These are phyloP conservation scores for Aphidius ervi DNA, from an alignment of 1,140 invertebrate species.

Conservation along the genomic window DNA sequence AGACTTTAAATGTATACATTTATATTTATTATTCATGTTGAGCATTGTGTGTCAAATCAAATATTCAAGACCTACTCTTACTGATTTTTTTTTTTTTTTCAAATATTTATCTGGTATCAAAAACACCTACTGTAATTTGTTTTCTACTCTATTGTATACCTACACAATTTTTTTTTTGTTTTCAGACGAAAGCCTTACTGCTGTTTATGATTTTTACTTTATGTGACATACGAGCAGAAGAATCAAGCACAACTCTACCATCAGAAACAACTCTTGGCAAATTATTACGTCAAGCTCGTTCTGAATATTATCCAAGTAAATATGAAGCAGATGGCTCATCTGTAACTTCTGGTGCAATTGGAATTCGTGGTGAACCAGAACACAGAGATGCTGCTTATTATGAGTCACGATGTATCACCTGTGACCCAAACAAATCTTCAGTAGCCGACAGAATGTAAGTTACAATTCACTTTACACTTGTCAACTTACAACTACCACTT, in stretches of 20 bases:
- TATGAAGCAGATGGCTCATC: conserved; percentile 36
- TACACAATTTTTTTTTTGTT: neutral
- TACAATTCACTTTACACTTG: conserved; percentile 3
- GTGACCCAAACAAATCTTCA: conserved; percentile 37
- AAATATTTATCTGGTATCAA: too few relatives aligned
- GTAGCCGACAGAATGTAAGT: conserved; percentile 35
- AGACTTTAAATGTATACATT: too few relatives aligned
- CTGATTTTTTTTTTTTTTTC: too few relatives aligned
- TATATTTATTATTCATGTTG: too few relatives aligned
- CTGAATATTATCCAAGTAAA: conserved; percentile 36
- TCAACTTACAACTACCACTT: neutral
- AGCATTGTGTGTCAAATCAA: too few relatives aligned
- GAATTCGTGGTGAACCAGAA: conserved; percentile 35
- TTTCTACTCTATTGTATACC: too few relatives aligned
- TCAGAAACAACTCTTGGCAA: conserved; percentile 33
- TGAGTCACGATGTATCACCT: conserved; percentile 45
- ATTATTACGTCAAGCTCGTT: conserved; percentile 42
- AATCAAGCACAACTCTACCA: conserved; percentile 25
- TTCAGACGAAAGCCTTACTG: conserved; percentile 13
- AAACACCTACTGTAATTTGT: too few relatives aligned
- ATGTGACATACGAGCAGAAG: conserved; percentile 16
- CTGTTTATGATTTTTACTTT: conserved; percentile 10
- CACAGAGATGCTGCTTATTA: conserved; percentile 43
- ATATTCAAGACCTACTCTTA: too few relatives aligned
- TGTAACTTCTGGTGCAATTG: conserved; percentile 34